A percentile compares a stretch with the other conserved stretches of the same genome.
Conservation (phyloP, 2,888 invertebrate genomes). For the Chrysolina haemoptera region DNA sequence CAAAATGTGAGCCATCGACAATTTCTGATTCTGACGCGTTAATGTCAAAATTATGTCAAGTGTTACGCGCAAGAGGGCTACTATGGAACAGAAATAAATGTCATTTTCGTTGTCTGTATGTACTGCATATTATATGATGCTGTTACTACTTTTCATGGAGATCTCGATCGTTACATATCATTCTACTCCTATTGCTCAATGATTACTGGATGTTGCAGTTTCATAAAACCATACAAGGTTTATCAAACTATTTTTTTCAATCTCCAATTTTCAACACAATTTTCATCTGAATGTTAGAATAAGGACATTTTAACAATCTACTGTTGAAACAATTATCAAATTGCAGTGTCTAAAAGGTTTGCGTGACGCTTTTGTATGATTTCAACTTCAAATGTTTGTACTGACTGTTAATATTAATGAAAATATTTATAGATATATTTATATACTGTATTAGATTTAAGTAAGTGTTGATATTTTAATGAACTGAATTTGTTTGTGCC, state of each 20-base stretch:
- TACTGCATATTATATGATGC: too few species aligned
- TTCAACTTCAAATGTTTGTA: slow-evolving; percentile 31
- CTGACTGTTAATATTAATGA: slow-evolving; percentile 36
- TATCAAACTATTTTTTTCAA: background rate
- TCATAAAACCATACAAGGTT: background rate
- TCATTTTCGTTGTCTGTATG: too few species aligned
- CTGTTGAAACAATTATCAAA: slow-evolving; percentile 1
- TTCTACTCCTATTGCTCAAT: slow-evolving; percentile 6
- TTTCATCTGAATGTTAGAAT: slow-evolving; percentile 14
- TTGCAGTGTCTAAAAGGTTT: background rate
- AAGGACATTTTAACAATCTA: background rate
- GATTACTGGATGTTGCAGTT: slow-evolving; percentile 23
- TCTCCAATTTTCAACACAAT: background rate
- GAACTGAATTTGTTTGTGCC: slow-evolving; percentile 16
- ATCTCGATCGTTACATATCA: background rate
- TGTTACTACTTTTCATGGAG: too few species aligned
- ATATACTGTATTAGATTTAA: slow-evolving; percentile 34
- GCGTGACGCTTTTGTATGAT: slow-evolving; percentile 2
- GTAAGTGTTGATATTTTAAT: slow-evolving; percentile 29
- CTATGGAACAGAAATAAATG: too few species aligned
- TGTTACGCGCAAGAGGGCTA: too few species aligned
- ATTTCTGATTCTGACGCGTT: too few species aligned
- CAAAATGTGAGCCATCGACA: too few species aligned
- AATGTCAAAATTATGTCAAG: too few species aligned
- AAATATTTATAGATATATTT: slow-evolving; percentile 38